Percentiles rank a stretch among this genome's conserved stretches.
Conservation (phyloP, 2,797 vertebrate genomes). For the Perodicticus potto region DNA sequence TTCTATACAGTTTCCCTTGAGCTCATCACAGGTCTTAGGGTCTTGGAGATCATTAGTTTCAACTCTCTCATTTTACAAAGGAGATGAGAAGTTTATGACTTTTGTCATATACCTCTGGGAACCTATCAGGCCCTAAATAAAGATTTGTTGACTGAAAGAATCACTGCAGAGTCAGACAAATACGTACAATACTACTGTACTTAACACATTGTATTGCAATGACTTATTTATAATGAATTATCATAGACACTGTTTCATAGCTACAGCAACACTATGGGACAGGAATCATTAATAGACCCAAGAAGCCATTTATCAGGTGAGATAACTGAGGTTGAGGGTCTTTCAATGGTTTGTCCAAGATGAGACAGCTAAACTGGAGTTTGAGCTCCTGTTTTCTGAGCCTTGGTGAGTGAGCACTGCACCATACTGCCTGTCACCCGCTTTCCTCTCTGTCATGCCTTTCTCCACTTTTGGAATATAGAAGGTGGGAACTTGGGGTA, state of each 20-base stretch:
- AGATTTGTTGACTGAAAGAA: not conserved
- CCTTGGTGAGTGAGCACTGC: not conserved
- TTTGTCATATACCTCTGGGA: not conserved
- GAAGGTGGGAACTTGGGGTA: not conserved
- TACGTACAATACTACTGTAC: not conserved
- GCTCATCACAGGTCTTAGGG: not conserved
- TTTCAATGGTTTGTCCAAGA: not conserved
- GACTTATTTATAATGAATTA: not conserved
- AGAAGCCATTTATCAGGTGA: not conserved
- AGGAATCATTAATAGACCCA: not conserved
- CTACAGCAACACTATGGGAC: not conserved
- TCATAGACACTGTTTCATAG: not conserved
- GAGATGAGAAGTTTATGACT: not conserved
- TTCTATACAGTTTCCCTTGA: not conserved
- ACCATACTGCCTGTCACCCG: fast-evolving
- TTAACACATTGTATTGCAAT: not conserved
- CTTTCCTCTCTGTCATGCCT: not conserved
- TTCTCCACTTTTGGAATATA: not conserved
- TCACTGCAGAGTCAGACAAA: not conserved
- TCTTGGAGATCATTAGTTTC: not conserved
- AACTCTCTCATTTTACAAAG: not conserved
- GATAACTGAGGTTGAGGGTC: not conserved
- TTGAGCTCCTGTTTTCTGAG: not conserved
- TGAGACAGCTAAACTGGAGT: not conserved
- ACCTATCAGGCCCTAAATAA: not conserved